These are phyloP conservation scores for Lypha dubia DNA, from an alignment of 2,888 invertebrate species.

Conservation along the genomic window DNA sequence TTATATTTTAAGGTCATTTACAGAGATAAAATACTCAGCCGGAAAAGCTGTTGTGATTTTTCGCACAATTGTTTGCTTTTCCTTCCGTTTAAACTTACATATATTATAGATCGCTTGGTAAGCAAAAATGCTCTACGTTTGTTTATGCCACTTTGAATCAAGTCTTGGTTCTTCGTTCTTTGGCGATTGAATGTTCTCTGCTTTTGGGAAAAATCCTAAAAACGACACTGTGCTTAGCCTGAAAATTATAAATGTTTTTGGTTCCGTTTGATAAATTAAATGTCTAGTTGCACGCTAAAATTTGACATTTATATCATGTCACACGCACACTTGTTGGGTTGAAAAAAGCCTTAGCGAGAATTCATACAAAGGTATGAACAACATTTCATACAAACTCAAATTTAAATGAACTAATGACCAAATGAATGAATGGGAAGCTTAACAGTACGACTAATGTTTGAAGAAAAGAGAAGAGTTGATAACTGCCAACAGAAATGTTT, in stretches of 20 bases:
- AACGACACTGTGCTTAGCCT: slow-evolving; percentile 11
- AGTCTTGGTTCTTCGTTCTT: no score
- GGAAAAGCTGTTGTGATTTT: no score
- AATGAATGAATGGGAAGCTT: background rate
- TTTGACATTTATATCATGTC: slow-evolving; percentile 45
- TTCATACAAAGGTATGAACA: background rate
- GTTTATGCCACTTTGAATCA: no score
- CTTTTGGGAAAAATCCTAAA: no score
- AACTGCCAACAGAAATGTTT: background rate
- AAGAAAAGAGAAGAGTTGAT: background rate
- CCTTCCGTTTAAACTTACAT: no score
- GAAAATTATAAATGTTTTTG: slow-evolving; percentile 37
- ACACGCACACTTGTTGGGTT: slow-evolving; percentile 42
- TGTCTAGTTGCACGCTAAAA: slow-evolving; percentile 46
- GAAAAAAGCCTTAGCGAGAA: slow-evolving; percentile 3
- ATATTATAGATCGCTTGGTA: no score
- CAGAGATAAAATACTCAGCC: no score
- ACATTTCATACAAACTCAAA: no score
- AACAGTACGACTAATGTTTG: background rate
- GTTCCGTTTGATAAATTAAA: slow-evolving; percentile 50
- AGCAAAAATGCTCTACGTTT: no score
- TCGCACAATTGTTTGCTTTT: no score
- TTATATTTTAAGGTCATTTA: no score
- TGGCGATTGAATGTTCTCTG: no score
- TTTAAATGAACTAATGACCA: background rate